Conservation (phyloP, 2,113 vertebrate genomes). For the Ceyx cyanopectus region DNA sequence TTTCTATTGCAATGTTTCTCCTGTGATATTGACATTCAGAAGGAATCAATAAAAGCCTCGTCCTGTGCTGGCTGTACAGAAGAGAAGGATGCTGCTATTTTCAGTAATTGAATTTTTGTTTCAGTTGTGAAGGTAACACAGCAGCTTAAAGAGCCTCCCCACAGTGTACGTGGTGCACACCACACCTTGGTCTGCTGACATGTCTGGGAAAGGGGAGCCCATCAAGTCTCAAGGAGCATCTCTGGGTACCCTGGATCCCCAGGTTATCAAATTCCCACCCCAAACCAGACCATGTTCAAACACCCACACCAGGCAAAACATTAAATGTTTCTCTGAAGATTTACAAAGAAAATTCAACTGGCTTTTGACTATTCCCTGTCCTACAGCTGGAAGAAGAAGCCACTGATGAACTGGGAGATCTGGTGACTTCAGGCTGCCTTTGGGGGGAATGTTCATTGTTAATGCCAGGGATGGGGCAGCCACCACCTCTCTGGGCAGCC, state of each 20-base stretch:
- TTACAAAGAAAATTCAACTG: background rate
- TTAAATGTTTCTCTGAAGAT: background rate
- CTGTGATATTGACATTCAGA: background rate
- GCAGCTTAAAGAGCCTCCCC: background rate
- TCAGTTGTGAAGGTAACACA: background rate
- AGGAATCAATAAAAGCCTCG: background rate
- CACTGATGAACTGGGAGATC: background rate
- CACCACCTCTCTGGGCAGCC: background rate
- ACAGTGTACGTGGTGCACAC: accelerated
- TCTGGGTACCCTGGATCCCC: background rate
- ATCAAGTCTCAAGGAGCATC: background rate
- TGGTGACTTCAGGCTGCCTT: background rate
- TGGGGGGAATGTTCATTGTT: background rate
- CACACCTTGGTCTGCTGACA: background rate
- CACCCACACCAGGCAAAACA: background rate
- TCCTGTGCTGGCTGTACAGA: background rate
- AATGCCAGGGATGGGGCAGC: background rate
- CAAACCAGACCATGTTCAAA: background rate
- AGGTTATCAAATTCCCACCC: background rate
- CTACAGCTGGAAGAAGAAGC: background rate
- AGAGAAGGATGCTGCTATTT: background rate
- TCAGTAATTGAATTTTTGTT: background rate
- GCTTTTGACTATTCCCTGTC: background rate
- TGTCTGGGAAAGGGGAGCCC: background rate
- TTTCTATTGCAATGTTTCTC: background rate